Evolutionary conservation across 2,113 vertebrate genomes (phyloP), one percentile per base, ranked within the genome.

Genomic region (Rhinopomastus cyanomelas): DNA sequence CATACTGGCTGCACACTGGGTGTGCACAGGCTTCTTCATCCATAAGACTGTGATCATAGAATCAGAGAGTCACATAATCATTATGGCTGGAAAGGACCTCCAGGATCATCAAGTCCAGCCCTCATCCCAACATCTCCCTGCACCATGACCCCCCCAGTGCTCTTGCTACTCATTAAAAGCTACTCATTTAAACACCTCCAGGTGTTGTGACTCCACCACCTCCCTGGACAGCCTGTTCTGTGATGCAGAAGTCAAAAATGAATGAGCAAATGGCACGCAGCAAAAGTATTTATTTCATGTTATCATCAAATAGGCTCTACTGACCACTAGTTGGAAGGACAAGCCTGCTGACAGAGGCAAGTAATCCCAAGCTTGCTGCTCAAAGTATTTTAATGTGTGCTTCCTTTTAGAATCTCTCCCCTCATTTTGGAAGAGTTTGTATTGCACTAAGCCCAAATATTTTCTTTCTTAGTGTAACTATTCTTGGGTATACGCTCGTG

Each of bases 1-100:
- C 1, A 1, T 30, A 22, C 36, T n/a, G 69, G 49, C 2, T 1
- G 9, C 20, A 29, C 2, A 2, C 27, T 3, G 3, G 48, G 7
- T 49, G 15, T 1, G 2, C 1, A 8, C 32, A 53, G 48, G 36
- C 23, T 59, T 18, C 21, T 42, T 72, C 46, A 21, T 29, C 23
- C 37, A 27, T 73, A 37, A 52, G n/a, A 8, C 13, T 51, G 30
- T 3, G n/a, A n/a, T n/a, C n/a, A n/a, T n/a, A n/a, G n/a, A n/a
- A n/a, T n/a, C n/a, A n/a, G n/a, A n/a, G n/a, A n/a, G n/a, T n/a
- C n/a, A n/a, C n/a, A n/a, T n/a, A n/a, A n/a, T n/a, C n/a, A n/a
- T n/a, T n/a, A n/a, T n/a, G n/a, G n/a, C n/a, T n/a, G n/a, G n/a
- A n/a, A n/a, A n/a, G n/a, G n/a, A n/a, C n/a, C n/a, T n/a, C n/a